Percentiles rank a stretch among this genome's conserved stretches.
Conservation (phyloP, 2,888 invertebrate genomes). For the Adelphocoris suturalis region DNA sequence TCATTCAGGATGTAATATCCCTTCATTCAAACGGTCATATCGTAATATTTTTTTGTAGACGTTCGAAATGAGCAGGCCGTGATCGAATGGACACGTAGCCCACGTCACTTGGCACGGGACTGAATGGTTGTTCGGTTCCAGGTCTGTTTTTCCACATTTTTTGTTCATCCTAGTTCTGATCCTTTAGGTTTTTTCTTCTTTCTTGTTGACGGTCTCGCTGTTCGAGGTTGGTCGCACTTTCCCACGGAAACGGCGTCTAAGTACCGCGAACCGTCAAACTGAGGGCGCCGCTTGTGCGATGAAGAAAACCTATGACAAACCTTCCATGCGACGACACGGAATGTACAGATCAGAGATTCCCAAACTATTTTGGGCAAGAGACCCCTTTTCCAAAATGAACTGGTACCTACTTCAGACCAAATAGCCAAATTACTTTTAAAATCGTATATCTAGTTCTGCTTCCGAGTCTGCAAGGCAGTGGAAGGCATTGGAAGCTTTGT, state of each 20-base stretch:
- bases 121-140: neutral
- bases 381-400: no score
- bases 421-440: no score
- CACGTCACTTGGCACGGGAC: slow-evolving; percentile 9
- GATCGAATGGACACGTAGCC: neutral
- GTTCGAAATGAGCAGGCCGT: neutral
- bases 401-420: no score
- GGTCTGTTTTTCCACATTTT: neutral
- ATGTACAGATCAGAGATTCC: no score
- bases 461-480: no score
- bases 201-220: neutral
- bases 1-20: neutral
- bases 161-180: neutral
- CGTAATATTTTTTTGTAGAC: neutral
- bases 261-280: neutral
- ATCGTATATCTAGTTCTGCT: no score
- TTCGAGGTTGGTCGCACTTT: slow-evolving; percentile 22
- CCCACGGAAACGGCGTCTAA: slow-evolving; percentile 1
- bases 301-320: neutral
- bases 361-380: no score
- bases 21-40: neutral
- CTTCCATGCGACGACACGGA: no score
- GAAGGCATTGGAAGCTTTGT: no score
- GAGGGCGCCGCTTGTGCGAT: neutral
- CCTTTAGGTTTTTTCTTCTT: neutral